These are phyloP conservation scores for Lucilia cuprina DNA, from an alignment of 1,140 invertebrate genomes.

Conservation along the genomic window DNA sequence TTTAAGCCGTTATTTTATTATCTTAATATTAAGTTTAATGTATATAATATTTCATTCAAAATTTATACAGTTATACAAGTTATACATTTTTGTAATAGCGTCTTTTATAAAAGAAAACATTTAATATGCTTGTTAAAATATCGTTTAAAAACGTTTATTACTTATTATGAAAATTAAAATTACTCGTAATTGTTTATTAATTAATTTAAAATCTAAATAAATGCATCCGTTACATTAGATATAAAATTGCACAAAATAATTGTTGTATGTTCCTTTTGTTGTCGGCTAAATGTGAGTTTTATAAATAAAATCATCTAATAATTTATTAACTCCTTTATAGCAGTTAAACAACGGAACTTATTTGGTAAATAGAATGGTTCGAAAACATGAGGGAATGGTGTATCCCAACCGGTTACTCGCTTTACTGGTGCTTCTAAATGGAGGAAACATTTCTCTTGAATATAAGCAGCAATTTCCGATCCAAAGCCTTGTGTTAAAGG, in stretches of 20 bases:
- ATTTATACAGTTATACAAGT: too few species aligned
- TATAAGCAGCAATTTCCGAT: slow-evolving; percentile 91
- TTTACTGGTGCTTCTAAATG: slow-evolving; percentile 91
- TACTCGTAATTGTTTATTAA: background rate
- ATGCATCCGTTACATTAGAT: slow-evolving; percentile 50
- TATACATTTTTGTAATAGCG: too few species aligned
- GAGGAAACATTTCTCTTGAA: slow-evolving; percentile 96
- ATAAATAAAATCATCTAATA: slow-evolving; percentile 41
- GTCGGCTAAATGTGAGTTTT: background rate
- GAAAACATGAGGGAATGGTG: slow-evolving; percentile 95
- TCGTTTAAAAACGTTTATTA: too few species aligned
- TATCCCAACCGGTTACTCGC: slow-evolving; percentile 95
- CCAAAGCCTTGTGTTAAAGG: slow-evolving; percentile 95
- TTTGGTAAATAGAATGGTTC: slow-evolving; percentile 96
- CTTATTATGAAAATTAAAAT: too few species aligned
- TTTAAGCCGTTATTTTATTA: too few species aligned
- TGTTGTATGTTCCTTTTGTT: background rate
- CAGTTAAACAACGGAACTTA: slow-evolving; percentile 90
- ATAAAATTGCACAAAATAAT: background rate
- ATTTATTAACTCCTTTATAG: slow-evolving; percentile 75
- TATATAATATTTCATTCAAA: too few species aligned
- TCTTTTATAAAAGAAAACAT: too few species aligned
- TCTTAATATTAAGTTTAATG: too few species aligned
- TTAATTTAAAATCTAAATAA: slow-evolving; percentile 42
- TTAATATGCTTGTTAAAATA: too few species aligned